Evolutionary conservation across 1,140 invertebrate species (phyloP), one percentile per base, ranked within the genome.

Genomic region (Saxidomus purpurata): DNA sequence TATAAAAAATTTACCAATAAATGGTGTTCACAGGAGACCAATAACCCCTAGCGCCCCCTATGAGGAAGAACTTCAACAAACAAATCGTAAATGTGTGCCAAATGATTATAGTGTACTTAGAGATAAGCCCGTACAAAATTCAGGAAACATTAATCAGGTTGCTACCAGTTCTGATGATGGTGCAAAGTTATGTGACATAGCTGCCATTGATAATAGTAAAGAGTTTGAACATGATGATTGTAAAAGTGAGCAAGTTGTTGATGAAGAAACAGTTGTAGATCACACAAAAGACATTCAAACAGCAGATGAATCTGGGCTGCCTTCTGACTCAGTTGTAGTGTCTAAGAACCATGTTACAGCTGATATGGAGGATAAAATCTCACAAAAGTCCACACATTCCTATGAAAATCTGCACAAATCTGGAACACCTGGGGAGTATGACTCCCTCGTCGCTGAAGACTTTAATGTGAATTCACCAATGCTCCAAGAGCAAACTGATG

Each of bases 91-190:
- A 76, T 76, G 63, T 61, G 67, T 83, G 80, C 81, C 79, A 52
- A 89, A 89, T 84, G 87, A 89, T 22, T 83, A 89, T 55, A 89
- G 67, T 81, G 77, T 69, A 22, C 59, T 88, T 28, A n/a, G 40
- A 49, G 69, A 85, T 22, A 71, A 31, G 0, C 8, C 67, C 0
- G 81, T 76, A 38, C 31, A 79, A 79, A 63, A n/a, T 25, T 82
- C 59, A 34, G 80, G 28, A 19, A 38, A 59, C 0, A 36, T 1
- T 34, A 28, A 52, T 55, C n/a, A 55, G 0, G 34, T 31, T n/a
- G n/a, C n/a, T n/a, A n/a, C n/a, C n/a, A n/a, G n/a, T n/a, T n/a
- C n/a, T n/a, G n/a, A n/a, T n/a, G n/a, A n/a, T n/a, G 17, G 76
- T 6, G 34, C 36, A 31, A 36, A 31, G 22, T n/a, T 59, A 43